Evolutionary conservation across 2,113 vertebrate genomes (phyloP).

Genomic region (Semnornis frantzii): DNA sequence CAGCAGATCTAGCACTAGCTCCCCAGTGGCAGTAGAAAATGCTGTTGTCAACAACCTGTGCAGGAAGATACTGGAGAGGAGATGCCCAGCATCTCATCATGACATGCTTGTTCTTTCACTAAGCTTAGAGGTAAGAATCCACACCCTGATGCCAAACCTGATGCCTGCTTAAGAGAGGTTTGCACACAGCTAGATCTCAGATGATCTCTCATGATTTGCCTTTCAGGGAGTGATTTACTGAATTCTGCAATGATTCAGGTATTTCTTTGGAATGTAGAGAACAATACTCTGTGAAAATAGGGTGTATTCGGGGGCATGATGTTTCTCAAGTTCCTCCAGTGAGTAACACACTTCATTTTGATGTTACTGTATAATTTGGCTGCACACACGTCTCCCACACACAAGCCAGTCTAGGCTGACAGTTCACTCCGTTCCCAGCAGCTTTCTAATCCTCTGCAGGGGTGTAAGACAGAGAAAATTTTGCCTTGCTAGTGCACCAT

Average conservation of each 20-base stretch:
- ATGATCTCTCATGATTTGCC: not conserved
- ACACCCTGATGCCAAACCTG: not conserved
- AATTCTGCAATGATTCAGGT: not conserved
- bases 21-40: not conserved
- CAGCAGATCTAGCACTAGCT: not conserved
- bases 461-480: not conserved
- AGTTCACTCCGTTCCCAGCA: not conserved
- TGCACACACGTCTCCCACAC: not conserved
- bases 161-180: not conserved
- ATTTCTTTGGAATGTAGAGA: not conserved
- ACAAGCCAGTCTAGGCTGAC: not conserved
- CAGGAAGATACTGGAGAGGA: not conserved
- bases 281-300: rapidly evolving
- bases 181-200: not conserved
- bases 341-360: not conserved
- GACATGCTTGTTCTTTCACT: not conserved
- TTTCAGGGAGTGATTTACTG: not conserved
- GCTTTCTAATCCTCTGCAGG: not conserved
- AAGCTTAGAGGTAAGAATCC: not conserved
- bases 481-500: not conserved
- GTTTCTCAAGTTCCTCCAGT: not conserved
- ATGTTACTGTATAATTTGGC: not conserved
- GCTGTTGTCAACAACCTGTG: not conserved
- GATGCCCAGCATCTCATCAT: not conserved
- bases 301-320: rapidly evolving